These are phyloP conservation scores for Chironomus riparius DNA, from an alignment of 2,888 invertebrate genomes.

Conservation along the genomic window DNA sequence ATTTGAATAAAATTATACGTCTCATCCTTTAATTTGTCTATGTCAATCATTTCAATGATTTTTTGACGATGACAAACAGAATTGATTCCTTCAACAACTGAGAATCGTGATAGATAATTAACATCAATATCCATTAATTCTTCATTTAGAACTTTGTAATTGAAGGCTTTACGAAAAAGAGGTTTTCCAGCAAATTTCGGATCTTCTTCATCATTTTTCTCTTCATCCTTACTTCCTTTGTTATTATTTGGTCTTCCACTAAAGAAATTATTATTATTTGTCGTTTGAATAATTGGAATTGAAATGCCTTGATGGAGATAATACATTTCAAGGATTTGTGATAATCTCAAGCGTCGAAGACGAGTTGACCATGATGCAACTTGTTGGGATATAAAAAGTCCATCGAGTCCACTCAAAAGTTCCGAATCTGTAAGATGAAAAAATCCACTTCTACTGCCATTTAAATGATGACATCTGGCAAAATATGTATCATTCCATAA, in stretches of 20 bases:
- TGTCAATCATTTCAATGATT: conserved; percentile 30
- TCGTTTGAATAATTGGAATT: conserved; percentile 47
- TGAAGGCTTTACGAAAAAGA: conserved; percentile 14
- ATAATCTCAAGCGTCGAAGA: conserved; percentile 47
- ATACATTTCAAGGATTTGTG: conserved; percentile 59
- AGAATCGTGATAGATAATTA: conserved; percentile 22
- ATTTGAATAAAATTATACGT: conserved; percentile 36
- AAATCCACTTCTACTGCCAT: conserved; percentile 39
- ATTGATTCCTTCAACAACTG: conserved; percentile 25
- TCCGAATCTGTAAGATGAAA: conserved; percentile 62
- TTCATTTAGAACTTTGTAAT: neutral
- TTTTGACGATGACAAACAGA: conserved; percentile 30
- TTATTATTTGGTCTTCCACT: neutral
- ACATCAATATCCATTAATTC: conserved; percentile 18
- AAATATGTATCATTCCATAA: conserved; percentile 57
- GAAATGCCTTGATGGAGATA: conserved; percentile 54
- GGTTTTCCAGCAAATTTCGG: neutral
- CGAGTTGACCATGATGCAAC: conserved; percentile 47
- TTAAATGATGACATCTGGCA: conserved; percentile 40
- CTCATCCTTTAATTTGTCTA: conserved; percentile 34
- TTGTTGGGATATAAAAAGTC: conserved; percentile 42
- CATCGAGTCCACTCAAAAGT: conserved; percentile 59
- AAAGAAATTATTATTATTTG: conserved; percentile 11
- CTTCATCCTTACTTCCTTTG: neutral
- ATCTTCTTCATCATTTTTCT: neutral